Base-by-base conservation (phyloP, 2,888 invertebrate species). In the Teleogryllus oceanicus region DNA sequence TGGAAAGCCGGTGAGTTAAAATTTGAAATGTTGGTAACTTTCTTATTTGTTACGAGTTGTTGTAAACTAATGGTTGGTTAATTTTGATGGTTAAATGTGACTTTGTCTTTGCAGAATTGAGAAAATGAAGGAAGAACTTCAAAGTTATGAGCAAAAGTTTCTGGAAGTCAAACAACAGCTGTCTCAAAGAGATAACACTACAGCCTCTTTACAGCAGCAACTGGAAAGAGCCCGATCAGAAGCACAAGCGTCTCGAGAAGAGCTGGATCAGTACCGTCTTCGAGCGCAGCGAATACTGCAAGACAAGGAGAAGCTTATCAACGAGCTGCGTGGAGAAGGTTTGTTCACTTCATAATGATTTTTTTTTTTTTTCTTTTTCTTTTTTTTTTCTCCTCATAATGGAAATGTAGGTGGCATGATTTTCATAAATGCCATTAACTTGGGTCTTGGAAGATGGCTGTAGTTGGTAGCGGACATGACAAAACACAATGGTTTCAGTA, bases 261-360 rank as follows among this genome's bases (percentile, higher is more conserved):
- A 95, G 85, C 89, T 94, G 84, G 90, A 92, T 80, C 92, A 93
- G 80, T 95, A 95, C 86, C 92, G 93, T 83, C 90, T 91, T n/a
- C 92, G 95, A 84, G 95, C 95, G 0, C 91, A 94, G 84, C 90
- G 92, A 83, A 94, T 94, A 81, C 87, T 95, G 12, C 92, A 92
- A 86, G 92, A 92, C 82, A 95, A 95, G 84, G 95, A 95, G 84
- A 90, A 91, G 83, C 86, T 94, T 49, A 93, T 94, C 80, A 87
- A 89, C 11, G 90, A 91, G 83, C 86, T 93, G 62, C 89, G 89
- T 82, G 84, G 85, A 3, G 83, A 83, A n/a, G 78, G 81, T 49
- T 79, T 83, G 49, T 80, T 75, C 8, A 82, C 88, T 84, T 77
- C 86, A 86, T 77, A 86, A 83, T 84, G 51, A 84, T 85, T 51